Evolutionary conservation across 64 coral and sea anemone genomes (phyloP).

Genomic region (Acropora yongei): DNA sequence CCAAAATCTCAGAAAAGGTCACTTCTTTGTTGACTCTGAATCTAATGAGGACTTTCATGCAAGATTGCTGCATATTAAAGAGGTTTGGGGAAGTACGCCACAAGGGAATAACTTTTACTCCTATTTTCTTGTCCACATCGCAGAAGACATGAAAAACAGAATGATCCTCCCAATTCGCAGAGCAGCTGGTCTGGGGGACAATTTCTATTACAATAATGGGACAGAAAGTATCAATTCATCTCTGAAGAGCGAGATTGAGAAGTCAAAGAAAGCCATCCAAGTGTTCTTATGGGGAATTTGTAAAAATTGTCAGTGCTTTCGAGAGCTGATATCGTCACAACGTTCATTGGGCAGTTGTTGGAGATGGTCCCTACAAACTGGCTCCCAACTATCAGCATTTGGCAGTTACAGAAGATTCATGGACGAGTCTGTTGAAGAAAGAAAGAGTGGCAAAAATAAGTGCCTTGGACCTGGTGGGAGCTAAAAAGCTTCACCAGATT

Average conservation of each 20-base stretch:
- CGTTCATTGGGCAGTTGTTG: too few relatives aligned
- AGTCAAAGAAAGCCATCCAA: conserved; percentile 51
- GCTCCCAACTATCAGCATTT: too few relatives aligned
- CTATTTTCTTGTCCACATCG: conserved; percentile 38
- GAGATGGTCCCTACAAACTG: too few relatives aligned
- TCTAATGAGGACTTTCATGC: conserved; percentile 29
- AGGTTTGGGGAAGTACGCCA: conserved; percentile 33
- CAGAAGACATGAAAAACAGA: conserved; percentile 59
- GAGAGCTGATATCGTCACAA: too few relatives aligned
- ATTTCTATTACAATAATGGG: conserved; percentile 54
- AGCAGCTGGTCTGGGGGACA: conserved; percentile 37
- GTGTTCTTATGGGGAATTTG: conserved; percentile 33
- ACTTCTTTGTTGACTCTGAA: conserved; percentile 47
- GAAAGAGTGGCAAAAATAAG: conserved; percentile 11
- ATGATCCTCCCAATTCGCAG: conserved; percentile 51
- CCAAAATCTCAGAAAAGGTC: conserved; percentile 34
- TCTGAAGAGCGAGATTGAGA: conserved; percentile 48
- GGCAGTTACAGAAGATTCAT: neutral
- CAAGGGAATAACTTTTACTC: conserved; percentile 29
- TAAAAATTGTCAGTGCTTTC: neutral
- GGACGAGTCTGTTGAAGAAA: neutral
- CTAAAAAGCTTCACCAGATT: neutral
- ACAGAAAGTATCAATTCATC: conserved; percentile 64
- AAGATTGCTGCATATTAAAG: conserved; percentile 29
- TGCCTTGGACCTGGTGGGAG: neutral